These are phyloP conservation scores for Otis tarda DNA, from an alignment of 2,113 vertebrate species.

Conservation along the genomic window DNA sequence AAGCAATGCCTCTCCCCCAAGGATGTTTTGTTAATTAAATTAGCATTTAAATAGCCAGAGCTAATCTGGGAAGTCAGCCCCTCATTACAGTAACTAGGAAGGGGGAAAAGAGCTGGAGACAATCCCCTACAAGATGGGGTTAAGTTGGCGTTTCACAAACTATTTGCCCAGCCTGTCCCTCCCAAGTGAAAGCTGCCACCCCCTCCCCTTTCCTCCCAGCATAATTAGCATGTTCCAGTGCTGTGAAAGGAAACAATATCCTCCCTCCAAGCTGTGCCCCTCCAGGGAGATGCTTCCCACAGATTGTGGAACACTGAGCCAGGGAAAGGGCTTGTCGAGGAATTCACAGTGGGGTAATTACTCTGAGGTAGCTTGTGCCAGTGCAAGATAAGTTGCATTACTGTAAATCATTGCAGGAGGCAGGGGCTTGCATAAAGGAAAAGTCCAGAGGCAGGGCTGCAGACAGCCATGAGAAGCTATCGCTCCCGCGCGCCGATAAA, in stretches of 20 bases:
- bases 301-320: not conserved
- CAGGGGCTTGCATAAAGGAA: not conserved
- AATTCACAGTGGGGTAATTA: conserved; percentile 48
- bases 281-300: conserved; percentile 66
- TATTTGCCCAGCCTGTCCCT: conserved; percentile 48
- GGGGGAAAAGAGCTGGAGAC: conserved; percentile 33
- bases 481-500: fast-evolving
- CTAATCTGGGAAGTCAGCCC: conserved; percentile 63
- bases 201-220: not conserved
- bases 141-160: conserved; percentile 54
- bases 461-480: not conserved
- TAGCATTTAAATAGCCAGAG: conserved; percentile 62
- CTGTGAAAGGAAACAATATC: conserved; percentile 68
- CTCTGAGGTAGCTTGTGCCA: not conserved
- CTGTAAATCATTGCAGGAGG: not conserved
- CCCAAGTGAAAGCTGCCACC: conserved; percentile 44
- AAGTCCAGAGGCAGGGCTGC: not conserved
- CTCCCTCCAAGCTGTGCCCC: conserved; percentile 52
- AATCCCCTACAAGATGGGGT: conserved; percentile 63
- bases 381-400: not conserved
- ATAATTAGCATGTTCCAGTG: conserved; percentile 49
- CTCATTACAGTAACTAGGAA: conserved; percentile 66
- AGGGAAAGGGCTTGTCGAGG: conserved; percentile 43
- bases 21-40: conserved; percentile 67
- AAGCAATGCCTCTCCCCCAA: not conserved